phyloP scores from a whole-genome alignment of 2,888 invertebrate species.

The Leptarthrus brevirostris region DNA sequence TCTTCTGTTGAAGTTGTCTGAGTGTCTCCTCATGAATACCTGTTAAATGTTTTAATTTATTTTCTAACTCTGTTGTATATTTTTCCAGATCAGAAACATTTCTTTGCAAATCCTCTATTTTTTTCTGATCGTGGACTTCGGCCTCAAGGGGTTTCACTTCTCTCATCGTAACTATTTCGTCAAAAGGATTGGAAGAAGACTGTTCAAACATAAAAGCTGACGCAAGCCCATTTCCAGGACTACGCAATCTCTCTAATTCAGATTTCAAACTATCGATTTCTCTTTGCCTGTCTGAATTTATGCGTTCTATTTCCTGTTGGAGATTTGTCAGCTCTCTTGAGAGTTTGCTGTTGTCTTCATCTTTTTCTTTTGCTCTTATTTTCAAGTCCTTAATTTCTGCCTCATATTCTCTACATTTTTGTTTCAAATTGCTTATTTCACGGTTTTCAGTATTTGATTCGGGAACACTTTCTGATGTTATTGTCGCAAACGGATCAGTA shows the following conservation, averaged over 20 bases:
- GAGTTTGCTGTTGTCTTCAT: constrained; percentile 1
- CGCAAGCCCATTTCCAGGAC: constrained; percentile 53
- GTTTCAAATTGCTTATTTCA: background rate
- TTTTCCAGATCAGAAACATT: constrained; percentile 66
- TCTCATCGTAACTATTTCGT: constrained; percentile 6
- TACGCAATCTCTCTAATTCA: constrained; percentile 51
- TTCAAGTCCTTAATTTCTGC: constrained; percentile 33
- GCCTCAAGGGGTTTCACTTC: background rate
- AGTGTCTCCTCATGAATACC: constrained; percentile 56
- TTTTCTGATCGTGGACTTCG: constrained; percentile 61
- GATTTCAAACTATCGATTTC: constrained; percentile 57
- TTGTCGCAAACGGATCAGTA: constrained; percentile 51
- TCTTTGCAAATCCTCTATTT: constrained; percentile 64
- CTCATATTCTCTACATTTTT: constrained; percentile 33
- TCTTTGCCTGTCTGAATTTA: constrained; percentile 54
- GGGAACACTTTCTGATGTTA: constrained; percentile 12
- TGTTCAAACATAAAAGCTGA: constrained; percentile 58
- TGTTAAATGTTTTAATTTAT: constrained; percentile 61
- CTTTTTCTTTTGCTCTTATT: constrained; percentile 19
- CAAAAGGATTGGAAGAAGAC: background rate
- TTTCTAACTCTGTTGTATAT: constrained; percentile 65
- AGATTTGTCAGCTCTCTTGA: constrained; percentile 4
- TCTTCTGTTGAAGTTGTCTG: constrained; percentile 53
- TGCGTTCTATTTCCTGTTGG: background rate
- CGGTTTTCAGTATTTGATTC: background rate